Conservation (phyloP, 1,140 invertebrate genomes). For the Acromyrmex charruanus region DNA sequence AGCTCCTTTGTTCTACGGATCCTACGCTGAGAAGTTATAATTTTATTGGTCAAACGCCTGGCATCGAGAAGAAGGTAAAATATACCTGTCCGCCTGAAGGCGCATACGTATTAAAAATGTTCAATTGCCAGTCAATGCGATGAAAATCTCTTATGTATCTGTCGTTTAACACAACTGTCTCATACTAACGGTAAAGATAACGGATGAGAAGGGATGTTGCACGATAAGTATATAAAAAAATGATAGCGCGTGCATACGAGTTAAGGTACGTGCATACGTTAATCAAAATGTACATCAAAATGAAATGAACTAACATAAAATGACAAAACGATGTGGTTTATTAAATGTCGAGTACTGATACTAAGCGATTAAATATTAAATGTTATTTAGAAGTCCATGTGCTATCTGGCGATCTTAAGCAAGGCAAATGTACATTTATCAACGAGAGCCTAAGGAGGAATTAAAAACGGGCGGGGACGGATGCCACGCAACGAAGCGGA, state of each 20-base stretch:
- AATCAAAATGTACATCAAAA: not conserved
- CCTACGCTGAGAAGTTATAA: constrained; percentile 56
- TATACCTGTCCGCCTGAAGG: not conserved
- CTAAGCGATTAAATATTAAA: not conserved
- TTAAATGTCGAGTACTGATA: not conserved
- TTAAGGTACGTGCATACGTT: not conserved
- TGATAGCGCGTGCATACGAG: not conserved
- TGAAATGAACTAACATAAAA: constrained; percentile 10
- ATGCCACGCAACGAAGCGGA: constrained; percentile 48
- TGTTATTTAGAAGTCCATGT: not conserved
- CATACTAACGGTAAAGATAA: not conserved
- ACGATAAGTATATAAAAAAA: not conserved
- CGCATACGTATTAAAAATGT: not conserved
- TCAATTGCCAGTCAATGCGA: not conserved
- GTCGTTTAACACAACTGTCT: not conserved
- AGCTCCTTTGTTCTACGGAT: constrained; percentile 66
- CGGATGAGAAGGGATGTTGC: not conserved
- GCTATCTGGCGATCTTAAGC: not conserved
- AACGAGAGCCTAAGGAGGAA: constrained; percentile 7
- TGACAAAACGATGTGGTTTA: not conserved
- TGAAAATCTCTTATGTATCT: constrained; percentile 21
- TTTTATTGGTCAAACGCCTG: constrained; percentile 64
- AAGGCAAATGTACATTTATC: constrained; percentile 35
- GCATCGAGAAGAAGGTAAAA: constrained; percentile 61
- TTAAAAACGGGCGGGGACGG: constrained; percentile 49